Evolutionary conservation across 2,888 invertebrate genomes (phyloP).

Genomic region (Prenolepis imparis): DNA sequence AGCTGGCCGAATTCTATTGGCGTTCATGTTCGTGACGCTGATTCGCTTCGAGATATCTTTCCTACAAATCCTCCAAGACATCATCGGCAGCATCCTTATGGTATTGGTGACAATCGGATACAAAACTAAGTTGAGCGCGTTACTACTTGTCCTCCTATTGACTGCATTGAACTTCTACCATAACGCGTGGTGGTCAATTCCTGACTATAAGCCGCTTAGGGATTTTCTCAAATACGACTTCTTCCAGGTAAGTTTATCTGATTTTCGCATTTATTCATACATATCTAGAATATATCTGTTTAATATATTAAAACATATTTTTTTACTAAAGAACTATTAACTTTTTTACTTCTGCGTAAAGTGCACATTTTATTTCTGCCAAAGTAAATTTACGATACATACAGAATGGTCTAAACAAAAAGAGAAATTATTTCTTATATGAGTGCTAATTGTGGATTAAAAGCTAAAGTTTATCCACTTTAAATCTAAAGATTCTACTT

Average conservation of each 20-base stretch:
- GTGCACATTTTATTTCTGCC: slow-evolving; percentile 1
- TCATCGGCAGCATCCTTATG: slow-evolving; percentile 97
- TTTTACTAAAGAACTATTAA: background rate
- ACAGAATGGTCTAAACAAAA: background rate
- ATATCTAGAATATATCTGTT: background rate
- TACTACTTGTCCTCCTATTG: slow-evolving; percentile 96
- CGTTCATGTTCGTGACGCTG: slow-evolving; percentile 99
- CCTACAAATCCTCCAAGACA: slow-evolving; percentile 96
- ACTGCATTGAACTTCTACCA: slow-evolving; percentile 97
- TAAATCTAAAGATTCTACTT: background rate
- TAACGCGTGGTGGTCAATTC: slow-evolving; percentile 99
- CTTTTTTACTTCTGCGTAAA: background rate
- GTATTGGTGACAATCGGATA: slow-evolving; percentile 98
- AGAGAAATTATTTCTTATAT: background rate
- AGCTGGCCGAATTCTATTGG: slow-evolving; percentile 97
- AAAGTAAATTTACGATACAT: background rate
- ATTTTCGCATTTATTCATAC: background rate
- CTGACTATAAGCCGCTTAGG: slow-evolving; percentile 97
- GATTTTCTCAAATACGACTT: slow-evolving; percentile 99
- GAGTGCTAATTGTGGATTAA: background rate
- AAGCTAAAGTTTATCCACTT: background rate
- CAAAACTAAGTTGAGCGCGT: slow-evolving; percentile 99
- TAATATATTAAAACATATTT: background rate
- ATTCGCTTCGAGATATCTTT: slow-evolving; percentile 97
- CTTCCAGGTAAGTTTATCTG: slow-evolving; percentile 93